Percentiles rank a stretch among this genome's conserved stretches.
phyloP scores from a whole-genome alignment of 2,888 invertebrate species.

The Scaptomyza tumidula region DNA sequence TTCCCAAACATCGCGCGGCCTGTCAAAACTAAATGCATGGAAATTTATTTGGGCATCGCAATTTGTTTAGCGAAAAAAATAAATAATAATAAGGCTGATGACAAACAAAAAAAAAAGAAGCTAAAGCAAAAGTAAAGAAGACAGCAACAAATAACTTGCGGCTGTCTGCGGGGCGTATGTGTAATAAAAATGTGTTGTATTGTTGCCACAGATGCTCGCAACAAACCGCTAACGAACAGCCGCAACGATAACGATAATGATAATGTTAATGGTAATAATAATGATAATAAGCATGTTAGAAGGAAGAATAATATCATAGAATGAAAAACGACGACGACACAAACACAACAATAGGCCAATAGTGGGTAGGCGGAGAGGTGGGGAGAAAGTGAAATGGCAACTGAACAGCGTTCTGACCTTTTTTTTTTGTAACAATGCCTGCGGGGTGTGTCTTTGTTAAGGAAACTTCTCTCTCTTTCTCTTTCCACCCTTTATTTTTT shows the following conservation, averaged over 20 bases:
- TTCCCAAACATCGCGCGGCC: conserved; percentile 17
- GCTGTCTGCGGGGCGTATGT: conserved; percentile 57
- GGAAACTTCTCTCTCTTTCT: background rate
- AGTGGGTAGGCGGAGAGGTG: background rate
- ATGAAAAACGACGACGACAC: conserved; percentile 9
- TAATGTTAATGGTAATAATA: conserved; percentile 30
- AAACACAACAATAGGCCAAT: conserved; percentile 12
- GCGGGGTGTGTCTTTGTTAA: conserved; percentile 9
- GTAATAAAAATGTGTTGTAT: conserved; percentile 63
- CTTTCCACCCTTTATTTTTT: conserved; percentile 9
- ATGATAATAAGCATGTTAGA: conserved; percentile 41
- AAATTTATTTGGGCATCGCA: conserved; percentile 62
- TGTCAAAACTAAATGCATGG: conserved; percentile 50
- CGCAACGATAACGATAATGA: conserved; percentile 40
- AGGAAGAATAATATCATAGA: conserved; percentile 4
- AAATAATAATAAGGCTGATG: conserved; percentile 34
- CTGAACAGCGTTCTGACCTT: conserved; percentile 44
- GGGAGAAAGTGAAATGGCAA: conserved; percentile 15
- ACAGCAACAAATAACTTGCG: conserved; percentile 32
- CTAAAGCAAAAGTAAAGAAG: background rate
- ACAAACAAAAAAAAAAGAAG: conserved; percentile 11
- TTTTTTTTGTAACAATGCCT: conserved; percentile 33
- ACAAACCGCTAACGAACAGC: conserved; percentile 39
- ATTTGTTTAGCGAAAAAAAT: conserved; percentile 48
- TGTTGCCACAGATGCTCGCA: conserved; percentile 27